Percentiles rank a stretch among this genome's conserved stretches.
Evolutionary conservation across 2,888 invertebrate genomes (phyloP).

Genomic region (Panopea generosa): DNA sequence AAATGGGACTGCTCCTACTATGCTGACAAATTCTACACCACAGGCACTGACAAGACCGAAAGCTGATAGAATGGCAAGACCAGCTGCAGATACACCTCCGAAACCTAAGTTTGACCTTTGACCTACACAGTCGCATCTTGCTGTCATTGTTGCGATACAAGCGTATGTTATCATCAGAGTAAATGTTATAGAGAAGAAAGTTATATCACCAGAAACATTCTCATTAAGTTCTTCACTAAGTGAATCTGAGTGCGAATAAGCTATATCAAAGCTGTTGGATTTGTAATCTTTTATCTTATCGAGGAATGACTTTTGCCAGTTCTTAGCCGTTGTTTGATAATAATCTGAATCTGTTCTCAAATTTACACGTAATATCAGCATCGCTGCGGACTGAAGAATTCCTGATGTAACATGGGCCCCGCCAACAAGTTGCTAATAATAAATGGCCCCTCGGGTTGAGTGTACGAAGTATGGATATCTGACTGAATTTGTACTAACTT

Average conservation of each 20-base stretch:
- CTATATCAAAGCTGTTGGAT: constrained; percentile 24
- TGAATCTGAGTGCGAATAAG: constrained; percentile 45
- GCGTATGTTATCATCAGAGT: constrained; percentile 40
- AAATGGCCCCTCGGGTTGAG: constrained; percentile 3
- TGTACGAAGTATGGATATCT: constrained; percentile 45
- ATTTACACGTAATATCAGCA: constrained; percentile 41
- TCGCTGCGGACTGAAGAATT: constrained; percentile 32
- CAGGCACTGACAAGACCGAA: constrained; percentile 69
- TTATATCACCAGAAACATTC: constrained; percentile 52
- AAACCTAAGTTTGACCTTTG: constrained; percentile 59
- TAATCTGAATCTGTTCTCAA: constrained; percentile 40
- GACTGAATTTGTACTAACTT: constrained; percentile 18
- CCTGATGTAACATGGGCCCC: constrained; percentile 8
- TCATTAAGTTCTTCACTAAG: constrained; percentile 45
- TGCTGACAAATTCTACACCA: constrained; percentile 71
- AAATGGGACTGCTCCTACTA: constrained; percentile 75
- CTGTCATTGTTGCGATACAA: constrained; percentile 11
- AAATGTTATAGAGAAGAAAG: constrained; percentile 50
- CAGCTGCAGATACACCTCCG: constrained; percentile 68
- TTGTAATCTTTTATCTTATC: constrained; percentile 17
- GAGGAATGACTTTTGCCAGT: constrained; percentile 49
- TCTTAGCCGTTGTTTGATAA: neutral
- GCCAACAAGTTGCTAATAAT: constrained; percentile 25
- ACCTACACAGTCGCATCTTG: constrained; percentile 28
- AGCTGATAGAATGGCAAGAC: constrained; percentile 68